Evolutionary conservation across 2,888 invertebrate species (phyloP), one percentile per base, ranked within the genome.

Genomic region (Campoletis raptor): DNA sequence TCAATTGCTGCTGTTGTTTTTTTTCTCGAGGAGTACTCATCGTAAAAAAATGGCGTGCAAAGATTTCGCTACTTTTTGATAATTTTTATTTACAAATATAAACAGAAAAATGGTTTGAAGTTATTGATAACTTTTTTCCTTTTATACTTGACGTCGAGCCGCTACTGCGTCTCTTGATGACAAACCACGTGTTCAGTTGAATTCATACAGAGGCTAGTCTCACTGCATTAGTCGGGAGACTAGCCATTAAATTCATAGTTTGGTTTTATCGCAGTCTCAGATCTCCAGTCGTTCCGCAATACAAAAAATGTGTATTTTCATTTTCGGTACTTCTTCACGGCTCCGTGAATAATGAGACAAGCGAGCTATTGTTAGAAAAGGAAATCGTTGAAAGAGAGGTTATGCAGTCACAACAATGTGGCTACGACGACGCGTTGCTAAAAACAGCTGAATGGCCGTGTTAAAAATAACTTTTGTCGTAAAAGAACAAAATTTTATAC

Each of bases 11-110:
- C 81, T 91, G 79, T 9, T 88, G 88, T 81, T 91, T 91, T 2
- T 91, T 88, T 69, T 91, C 90, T 77, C 90, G 70, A 3, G 91
- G 91, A 0, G 90, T 90, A 69, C 74, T 83, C 90, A 91, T 89
- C 70, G 54, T 81, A 10, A 57, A 5, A 61, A 61, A 15, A 3
- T 6, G 3, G 6, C 1, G 24, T 61, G 15, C 30, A 30, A 30
- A 61, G 4, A 15, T 61, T 4, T 30, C 6, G 61, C 15, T 30
- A 15, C 6, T 15, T 15, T 15, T 61, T 3, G 1, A 12, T 5
- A 10, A 57, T 24, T 30, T 57, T 30, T 30, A 24, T 18, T 48
- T 4, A 30, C 7, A 15, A 61, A 61, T 30, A 6, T 30, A 30
- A 70, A 18, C 10, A 24, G 21, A 2, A 21, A 52, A 48, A n/a